Evolutionary conservation across 2,888 invertebrate genomes (phyloP).

Genomic region (Thecocarcelia acutangulata): DNA sequence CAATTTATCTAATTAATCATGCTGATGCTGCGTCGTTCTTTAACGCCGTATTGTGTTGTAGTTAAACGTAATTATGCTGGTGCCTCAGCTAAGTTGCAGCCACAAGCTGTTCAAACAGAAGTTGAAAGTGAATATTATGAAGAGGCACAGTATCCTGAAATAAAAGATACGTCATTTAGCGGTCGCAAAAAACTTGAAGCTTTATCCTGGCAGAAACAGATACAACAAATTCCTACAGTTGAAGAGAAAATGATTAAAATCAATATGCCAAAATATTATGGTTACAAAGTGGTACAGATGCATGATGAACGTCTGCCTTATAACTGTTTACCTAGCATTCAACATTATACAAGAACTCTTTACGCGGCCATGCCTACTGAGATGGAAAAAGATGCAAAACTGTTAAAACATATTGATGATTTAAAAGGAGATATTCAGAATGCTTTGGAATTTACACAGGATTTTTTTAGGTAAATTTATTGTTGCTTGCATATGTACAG

Average conservation of each 20-base stretch:
- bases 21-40: slow-evolving; percentile 69
- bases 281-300: slow-evolving; percentile 86
- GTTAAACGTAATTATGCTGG: slow-evolving; percentile 31
- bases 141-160: slow-evolving; percentile 76
- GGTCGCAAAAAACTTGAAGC: slow-evolving; percentile 82
- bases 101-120: slow-evolving; percentile 20
- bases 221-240: slow-evolving; percentile 86
- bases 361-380: slow-evolving; percentile 82
- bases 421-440: slow-evolving; percentile 76
- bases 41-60: neutral
- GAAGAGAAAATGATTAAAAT: slow-evolving; percentile 92
- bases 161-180: slow-evolving; percentile 83
- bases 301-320: slow-evolving; percentile 85
- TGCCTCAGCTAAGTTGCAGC: slow-evolving; percentile 18
- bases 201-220: slow-evolving; percentile 83
- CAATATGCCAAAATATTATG: slow-evolving; percentile 92
- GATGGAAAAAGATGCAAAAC: slow-evolving; percentile 18
- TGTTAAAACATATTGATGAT: slow-evolving; percentile 67
- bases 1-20: slow-evolving; percentile 40
- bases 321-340: slow-evolving; percentile 86
- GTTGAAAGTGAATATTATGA: slow-evolving; percentile 71
- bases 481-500: neutral
- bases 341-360: slow-evolving; percentile 90
- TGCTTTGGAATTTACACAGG: slow-evolving; percentile 74
- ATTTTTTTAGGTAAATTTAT: slow-evolving; percentile 73